Conservation (phyloP, 2,888 invertebrate species). For the Vesta saturnalis region DNA sequence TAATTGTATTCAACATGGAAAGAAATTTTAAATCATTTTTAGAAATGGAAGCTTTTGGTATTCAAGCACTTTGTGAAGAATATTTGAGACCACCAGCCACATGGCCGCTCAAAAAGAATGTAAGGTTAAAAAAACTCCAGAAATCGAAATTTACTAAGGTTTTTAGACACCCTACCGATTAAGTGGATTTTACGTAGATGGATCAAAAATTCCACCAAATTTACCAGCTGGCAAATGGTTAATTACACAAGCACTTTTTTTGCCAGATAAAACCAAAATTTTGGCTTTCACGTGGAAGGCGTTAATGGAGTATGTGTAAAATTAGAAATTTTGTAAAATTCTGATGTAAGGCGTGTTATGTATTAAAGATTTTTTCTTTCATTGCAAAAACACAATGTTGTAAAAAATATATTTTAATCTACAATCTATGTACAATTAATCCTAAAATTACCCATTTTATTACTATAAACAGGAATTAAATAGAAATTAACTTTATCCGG, state of each 20-base stretch:
- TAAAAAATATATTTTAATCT: too few species aligned
- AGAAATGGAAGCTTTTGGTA: not conserved
- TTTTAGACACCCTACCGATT: not conserved
- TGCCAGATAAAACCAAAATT: not conserved
- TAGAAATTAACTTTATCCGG: too few species aligned
- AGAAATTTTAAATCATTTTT: not conserved
- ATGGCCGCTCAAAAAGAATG: not conserved
- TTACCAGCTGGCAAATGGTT: not conserved
- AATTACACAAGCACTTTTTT: not conserved
- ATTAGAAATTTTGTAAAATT: too few species aligned
- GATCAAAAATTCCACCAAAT: slow-evolving; percentile 3
- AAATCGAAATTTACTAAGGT: not conserved
- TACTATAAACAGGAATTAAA: too few species aligned
- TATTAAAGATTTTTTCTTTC: too few species aligned
- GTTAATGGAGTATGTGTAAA: not conserved
- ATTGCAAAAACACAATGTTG: too few species aligned
- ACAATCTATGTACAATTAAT: too few species aligned
- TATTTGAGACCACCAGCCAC: not conserved
- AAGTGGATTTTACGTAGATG: not conserved
- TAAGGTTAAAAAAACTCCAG: not conserved
- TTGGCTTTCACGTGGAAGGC: not conserved
- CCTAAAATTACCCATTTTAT: too few species aligned
- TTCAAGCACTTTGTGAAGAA: not conserved
- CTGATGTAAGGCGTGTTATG: too few species aligned
- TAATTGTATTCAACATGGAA: not conserved